Evolutionary conservation across 2,113 vertebrate genomes (phyloP), one percentile per base, ranked within the genome.

Genomic region (Bambusicola thoracicus): DNA sequence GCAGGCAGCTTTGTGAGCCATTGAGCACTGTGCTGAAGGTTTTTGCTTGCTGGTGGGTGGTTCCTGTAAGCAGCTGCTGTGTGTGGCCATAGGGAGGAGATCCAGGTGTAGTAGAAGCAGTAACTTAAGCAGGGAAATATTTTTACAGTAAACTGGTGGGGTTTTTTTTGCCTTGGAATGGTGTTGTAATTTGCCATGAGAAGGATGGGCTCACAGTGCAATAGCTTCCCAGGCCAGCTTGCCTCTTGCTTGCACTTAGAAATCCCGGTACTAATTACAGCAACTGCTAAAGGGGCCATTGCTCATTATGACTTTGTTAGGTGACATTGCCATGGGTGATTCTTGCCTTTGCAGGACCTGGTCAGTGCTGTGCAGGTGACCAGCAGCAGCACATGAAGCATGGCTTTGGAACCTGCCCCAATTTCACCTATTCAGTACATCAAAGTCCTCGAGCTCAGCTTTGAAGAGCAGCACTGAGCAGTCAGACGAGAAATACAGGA

Each of bases 381-480:
- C 93, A 74, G 59, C 49, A 69, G 74, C 59, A 79, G 65, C 34
- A 7, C 75, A n/a, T 6, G 67, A 87, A 15, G 81, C 0, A 0
- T 0, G 1, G 49, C 5, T 38, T 80, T 92, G 92, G 92, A 93
- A 49, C 75, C 63, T 36, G 63, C 36, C 91, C 91, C 76, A 3
- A 46, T 81, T 89, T 48, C 43, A 70, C 17, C 1, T 66, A 4
- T 78, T 89, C 3, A 6, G 90, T 55, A 95, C 93, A 95, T 96
- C 93, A 94, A 96, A 96, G 95, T 84, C 68, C 69, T 85, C 14
- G 56, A 81, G 80, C 80, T 59, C 40, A 55, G 80, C 93, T 95
- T 95, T 95, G 94, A 96, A 96, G 94, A 91, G 55, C 46, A 34
- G 53, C 88, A 90, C 89, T 51, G 77, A 96, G 95, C 88, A 65